These are phyloP conservation scores for Caranx melampygus DNA, from an alignment of 2,113 vertebrate species.

Conservation along the genomic window DNA sequence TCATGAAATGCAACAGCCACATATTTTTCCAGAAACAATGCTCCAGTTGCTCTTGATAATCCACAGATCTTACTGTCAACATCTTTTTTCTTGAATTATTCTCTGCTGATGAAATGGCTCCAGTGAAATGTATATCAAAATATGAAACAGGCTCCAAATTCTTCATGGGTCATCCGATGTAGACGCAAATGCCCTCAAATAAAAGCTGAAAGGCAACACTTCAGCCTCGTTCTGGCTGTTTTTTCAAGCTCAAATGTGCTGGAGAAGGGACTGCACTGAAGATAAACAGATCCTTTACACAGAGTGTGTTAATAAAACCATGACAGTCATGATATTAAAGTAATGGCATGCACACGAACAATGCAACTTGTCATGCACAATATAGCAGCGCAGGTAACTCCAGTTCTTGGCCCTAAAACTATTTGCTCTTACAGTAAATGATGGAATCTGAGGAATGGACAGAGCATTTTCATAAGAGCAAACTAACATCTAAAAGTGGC, in stretches of 20 bases:
- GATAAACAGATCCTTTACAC: neutral
- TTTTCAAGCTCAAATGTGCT: neutral
- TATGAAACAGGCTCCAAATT: conserved; percentile 11
- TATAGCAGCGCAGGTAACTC: neutral
- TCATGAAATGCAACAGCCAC: conserved; percentile 15
- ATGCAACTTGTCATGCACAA: neutral
- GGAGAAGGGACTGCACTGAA: neutral
- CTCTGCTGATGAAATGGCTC: conserved; percentile 23
- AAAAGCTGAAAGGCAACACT: neutral
- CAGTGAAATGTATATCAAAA: neutral
- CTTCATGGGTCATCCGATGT: neutral
- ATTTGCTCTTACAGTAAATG: conserved; percentile 2
- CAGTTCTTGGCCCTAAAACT: neutral
- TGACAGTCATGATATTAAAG: neutral
- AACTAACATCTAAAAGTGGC: conserved; percentile 18
- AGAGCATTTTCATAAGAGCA: neutral
- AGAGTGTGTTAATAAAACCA: neutral
- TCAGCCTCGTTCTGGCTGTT: neutral
- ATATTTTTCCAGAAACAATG: conserved; percentile 21
- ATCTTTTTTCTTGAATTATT: conserved; percentile 7
- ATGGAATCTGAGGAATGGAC: conserved; percentile 7
- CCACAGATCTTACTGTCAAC: conserved; percentile 20
- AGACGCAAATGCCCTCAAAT: neutral
- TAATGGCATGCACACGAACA: neutral
- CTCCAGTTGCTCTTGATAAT: conserved; percentile 29